These are phyloP conservation scores for Drosophila arawakana DNA, from an alignment of 1,140 invertebrate species.

Conservation along the genomic window DNA sequence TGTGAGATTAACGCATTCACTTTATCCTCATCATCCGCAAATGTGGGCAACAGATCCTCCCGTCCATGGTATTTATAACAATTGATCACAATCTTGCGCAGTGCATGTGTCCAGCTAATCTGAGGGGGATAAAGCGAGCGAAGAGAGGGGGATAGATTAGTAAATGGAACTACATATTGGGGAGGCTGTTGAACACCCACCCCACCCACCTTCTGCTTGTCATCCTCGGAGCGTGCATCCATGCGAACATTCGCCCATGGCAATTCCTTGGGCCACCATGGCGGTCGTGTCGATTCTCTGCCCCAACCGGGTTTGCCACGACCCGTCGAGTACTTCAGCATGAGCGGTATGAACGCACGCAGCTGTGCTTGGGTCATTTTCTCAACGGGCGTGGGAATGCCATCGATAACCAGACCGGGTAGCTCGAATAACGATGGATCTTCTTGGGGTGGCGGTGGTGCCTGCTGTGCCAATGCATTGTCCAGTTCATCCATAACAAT, in stretches of 20 bases:
- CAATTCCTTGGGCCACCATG: conserved; percentile 98
- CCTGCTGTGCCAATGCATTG: conserved; percentile 95
- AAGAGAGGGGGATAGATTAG: conserved; percentile 30
- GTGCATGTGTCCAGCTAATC: conserved; percentile 99
- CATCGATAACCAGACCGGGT: conserved; percentile 97
- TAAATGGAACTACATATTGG: conserved; percentile 31
- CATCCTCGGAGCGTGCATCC: conserved; percentile 97
- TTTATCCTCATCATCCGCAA: conserved; percentile 96
- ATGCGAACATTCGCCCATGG: conserved; percentile 99
- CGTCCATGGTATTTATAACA: conserved; percentile 99
- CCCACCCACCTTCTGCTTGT: conserved; percentile 95
- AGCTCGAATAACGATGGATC: conserved; percentile 97
- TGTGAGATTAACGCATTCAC: conserved; percentile 85
- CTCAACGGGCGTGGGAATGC: conserved; percentile 98
- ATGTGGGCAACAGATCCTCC: conserved; percentile 97
- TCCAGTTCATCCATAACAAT: conserved; percentile 98
- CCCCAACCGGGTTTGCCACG: conserved; percentile 99
- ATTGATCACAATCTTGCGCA: conserved; percentile 98
- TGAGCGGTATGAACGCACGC: conserved; percentile 97
- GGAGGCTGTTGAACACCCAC: conserved; percentile 59
- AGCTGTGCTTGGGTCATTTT: conserved; percentile 99
- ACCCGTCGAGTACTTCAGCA: conserved; percentile 98
- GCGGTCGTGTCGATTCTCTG: conserved; percentile 95
- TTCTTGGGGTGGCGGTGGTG: conserved; percentile 95
- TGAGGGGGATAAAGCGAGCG: conserved; percentile 72